Evolutionary conservation across 2,888 invertebrate genomes (phyloP).

Genomic region (Slavum lentiscoides): DNA sequence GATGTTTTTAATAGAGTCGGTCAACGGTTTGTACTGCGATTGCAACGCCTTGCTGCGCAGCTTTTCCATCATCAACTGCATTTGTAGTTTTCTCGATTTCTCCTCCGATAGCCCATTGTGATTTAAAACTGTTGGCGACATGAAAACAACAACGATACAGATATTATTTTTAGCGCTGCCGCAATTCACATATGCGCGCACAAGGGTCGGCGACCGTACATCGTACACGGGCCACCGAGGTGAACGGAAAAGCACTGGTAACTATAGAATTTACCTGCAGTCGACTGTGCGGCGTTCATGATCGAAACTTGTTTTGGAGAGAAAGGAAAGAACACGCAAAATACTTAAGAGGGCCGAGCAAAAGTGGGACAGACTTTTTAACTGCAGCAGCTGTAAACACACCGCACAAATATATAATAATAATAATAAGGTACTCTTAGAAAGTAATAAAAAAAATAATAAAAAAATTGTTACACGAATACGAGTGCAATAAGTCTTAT

Average conservation of each 20-base stretch:
- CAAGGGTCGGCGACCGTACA: background rate
- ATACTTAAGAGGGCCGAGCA: constrained; percentile 6
- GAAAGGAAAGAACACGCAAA: constrained; percentile 36
- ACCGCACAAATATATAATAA: background rate
- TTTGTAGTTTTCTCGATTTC: constrained; percentile 75
- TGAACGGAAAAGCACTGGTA: background rate
- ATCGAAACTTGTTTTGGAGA: constrained; percentile 37
- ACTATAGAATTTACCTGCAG: constrained; percentile 29
- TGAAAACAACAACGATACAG: constrained; percentile 16
- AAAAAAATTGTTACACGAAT: background rate
- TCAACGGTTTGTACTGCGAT: constrained; percentile 79
- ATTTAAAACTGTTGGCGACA: constrained; percentile 33
- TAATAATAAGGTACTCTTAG: constrained; percentile 23
- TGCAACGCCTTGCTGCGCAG: constrained; percentile 81
- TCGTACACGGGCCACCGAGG: background rate
- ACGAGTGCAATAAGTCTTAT: background rate
- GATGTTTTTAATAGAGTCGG: constrained; percentile 84
- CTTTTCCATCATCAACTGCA: constrained; percentile 69
- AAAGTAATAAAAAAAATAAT: constrained; percentile 26
- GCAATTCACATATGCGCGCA: background rate
- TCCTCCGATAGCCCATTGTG: constrained; percentile 59
- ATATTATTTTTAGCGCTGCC: background rate
- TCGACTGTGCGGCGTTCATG: constrained; percentile 44
- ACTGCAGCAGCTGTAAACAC: background rate
- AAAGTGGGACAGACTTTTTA: constrained; percentile 33